Evolutionary conservation across 37 sponge, comb jelly and placozoan genomes (phyloP), one percentile per base, ranked within the genome.

Genomic region (Amphimedon queenslandica): DNA sequence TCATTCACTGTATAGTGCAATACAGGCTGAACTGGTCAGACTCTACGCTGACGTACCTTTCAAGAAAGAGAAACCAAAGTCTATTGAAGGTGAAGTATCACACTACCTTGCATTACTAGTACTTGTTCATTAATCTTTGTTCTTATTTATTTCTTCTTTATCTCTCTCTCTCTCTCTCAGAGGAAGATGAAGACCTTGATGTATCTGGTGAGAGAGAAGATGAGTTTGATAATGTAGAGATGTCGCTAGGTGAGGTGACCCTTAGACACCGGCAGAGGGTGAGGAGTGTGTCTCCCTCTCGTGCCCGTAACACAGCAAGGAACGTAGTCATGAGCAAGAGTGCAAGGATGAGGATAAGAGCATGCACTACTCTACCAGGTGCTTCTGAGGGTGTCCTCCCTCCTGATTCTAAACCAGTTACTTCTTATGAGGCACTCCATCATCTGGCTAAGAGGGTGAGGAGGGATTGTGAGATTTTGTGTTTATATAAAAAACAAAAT

Each of bases 21-120:
- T 87, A 16, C 91, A 94, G 75, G 81, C 87, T 23, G 86, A 91
- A 55, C 77, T 91, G 42, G 82, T 78, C 21, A 66, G 84, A 37
- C 63, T 91, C 24, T 87, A 87, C 53, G 47, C 81, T 29, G 83
- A 89, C 33, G 47, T 55, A 1, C 28, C 71, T 72, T 38, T 42
- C n/a, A n/a, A n/a, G n/a, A n/a, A n/a, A n/a, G n/a, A n/a, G n/a
- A 47, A 13, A 47, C 53, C 8, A 47, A 47, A 47, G 8, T 13
- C 13, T 47, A 47, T 47, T 47, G 53, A 47, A 47, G 53, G 53
- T 47, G 53, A 47, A 13, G n/a, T n/a, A n/a, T n/a, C n/a, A n/a
- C n/a, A n/a, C n/a, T n/a, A n/a, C n/a, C n/a, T n/a, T n/a, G n/a
- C n/a, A n/a, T n/a, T n/a, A n/a, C n/a, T n/a, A n/a, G n/a, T n/a